These are phyloP conservation scores for Plemyria rubiginata DNA, from an alignment of 2,888 invertebrate genomes.

Conservation along the genomic window DNA sequence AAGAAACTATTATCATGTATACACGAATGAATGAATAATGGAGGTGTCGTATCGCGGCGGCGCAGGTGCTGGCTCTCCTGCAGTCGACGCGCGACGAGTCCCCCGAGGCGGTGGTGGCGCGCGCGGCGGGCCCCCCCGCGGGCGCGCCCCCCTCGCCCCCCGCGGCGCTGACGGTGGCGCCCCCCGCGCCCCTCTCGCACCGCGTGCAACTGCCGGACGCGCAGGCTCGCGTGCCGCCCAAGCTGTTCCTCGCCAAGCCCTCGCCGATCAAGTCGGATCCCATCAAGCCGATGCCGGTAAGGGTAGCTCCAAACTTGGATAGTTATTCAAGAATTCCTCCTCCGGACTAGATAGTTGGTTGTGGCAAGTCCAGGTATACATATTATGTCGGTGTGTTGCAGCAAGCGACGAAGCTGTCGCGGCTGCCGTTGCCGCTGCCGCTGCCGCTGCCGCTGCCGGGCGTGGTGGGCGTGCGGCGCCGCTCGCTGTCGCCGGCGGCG, in stretches of 20 bases:
- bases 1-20: no score
- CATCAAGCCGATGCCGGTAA: slow-evolving; percentile 81
- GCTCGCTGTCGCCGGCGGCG: slow-evolving; percentile 68
- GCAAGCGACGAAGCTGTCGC: slow-evolving; percentile 50
- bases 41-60: no score
- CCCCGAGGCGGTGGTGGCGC: slow-evolving; percentile 69
- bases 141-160: slow-evolving; percentile 42
- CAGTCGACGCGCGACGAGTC: slow-evolving; percentile 78
- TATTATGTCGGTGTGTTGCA: slow-evolving; percentile 9
- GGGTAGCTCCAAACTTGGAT: neutral
- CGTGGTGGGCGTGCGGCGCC: slow-evolving; percentile 47
- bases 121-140: slow-evolving; percentile 37
- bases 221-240: slow-evolving; percentile 75
- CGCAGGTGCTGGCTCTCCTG: slow-evolving; percentile 81
- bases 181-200: slow-evolving; percentile 55
- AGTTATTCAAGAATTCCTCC: no score
- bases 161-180: slow-evolving; percentile 43
- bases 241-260: slow-evolving; percentile 81
- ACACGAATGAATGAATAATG: no score
- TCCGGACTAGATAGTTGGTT: no score
- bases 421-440: slow-evolving; percentile 57
- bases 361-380: no score
- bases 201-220: slow-evolving; percentile 74
- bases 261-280: slow-evolving; percentile 85
- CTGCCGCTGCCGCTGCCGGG: slow-evolving; percentile 60